Percentiles rank a stretch among this genome's conserved stretches.
Conservation (phyloP, 2,888 invertebrate species). For the Oxyteleia sp. region DNA sequence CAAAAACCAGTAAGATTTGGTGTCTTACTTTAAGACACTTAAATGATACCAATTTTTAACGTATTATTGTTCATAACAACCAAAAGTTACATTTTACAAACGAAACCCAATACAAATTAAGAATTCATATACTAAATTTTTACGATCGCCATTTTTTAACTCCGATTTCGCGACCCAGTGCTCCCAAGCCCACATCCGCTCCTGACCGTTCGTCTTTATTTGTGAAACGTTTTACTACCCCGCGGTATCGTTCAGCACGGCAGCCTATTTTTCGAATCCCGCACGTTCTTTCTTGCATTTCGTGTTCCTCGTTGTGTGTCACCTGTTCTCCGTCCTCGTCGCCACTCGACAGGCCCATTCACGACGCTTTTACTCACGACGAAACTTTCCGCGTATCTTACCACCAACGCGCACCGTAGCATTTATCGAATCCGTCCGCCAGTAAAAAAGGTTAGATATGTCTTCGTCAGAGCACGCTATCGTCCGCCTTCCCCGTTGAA, state of each 20-base stretch:
- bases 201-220: slow-evolving; percentile 60
- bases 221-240: slow-evolving; percentile 58
- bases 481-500: neutral
- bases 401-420: slow-evolving; percentile 28
- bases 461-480: slow-evolving; percentile 42
- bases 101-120: no score
- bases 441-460: slow-evolving; percentile 61
- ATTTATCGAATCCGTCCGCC: slow-evolving; percentile 57
- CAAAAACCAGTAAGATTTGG: no score
- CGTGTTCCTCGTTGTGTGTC: slow-evolving; percentile 15
- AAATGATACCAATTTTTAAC: no score
- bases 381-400: slow-evolving; percentile 32
- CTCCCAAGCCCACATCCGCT: slow-evolving; percentile 2
- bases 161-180: neutral
- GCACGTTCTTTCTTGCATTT: slow-evolving; percentile 26
- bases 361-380: slow-evolving; percentile 12
- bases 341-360: slow-evolving; percentile 6
- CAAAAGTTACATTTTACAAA: neutral
- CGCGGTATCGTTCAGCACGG: slow-evolving; percentile 20
- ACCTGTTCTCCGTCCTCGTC: slow-evolving; percentile 14
- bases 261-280: slow-evolving; percentile 38
- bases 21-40: no score
- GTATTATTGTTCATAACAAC: no score
- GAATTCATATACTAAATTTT: neutral
- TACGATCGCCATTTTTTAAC: neutral